Base-by-base conservation (phyloP, 2,797 vertebrate genomes). In the Alauda arvensis region DNA sequence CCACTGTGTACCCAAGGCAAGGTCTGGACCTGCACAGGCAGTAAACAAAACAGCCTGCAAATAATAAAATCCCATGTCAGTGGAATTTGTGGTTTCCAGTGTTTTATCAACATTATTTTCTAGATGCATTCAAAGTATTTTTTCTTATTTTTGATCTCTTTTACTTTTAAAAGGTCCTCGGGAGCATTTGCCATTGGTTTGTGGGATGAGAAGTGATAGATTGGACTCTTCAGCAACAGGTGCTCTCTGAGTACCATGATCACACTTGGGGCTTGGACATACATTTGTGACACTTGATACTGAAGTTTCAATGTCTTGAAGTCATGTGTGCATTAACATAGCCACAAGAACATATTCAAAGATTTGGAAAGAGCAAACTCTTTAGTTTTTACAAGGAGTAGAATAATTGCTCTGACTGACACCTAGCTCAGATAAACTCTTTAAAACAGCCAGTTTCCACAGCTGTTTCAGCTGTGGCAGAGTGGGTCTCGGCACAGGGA, bases 401-500 rank as follows among this genome's bases (percentile, higher is more conserved):
- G 9, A 39, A 26, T 34, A 43, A 60, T 53, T 25, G 3, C 31
- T 72, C 70, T 59, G 40, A 26, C 48, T 61, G 42, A 18, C n/a
- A 63, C 29, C 9, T 45, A 66, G 34, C 5, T 21, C 18, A 39
- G n/a, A 57, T 4, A 52, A 78, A 45, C 29, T 23, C n/a, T 33
- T 48, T 45, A 8, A 75, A 81, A 43, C 4, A n/a, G 18, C 28
- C 28, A 63, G 14, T 43, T 63, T 67, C 40, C 34, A 40, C 31
- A 40, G 31, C 31, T 45, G 18, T 48, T 84, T 66, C 45, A 62
- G 31, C 60, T 71, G 29, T 62, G 37, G 26, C 26, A 75, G 71
- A 11, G 6, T 3, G 11, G 12, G 4, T 55, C 43, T 75, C 0
- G 0, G 43, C 24, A 40, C 14, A 45, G 26, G 31, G 9, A 86